Evolutionary conservation across 2,113 vertebrate species (phyloP), one percentile per base, ranked within the genome.

Genomic region (Mixornis gularis): DNA sequence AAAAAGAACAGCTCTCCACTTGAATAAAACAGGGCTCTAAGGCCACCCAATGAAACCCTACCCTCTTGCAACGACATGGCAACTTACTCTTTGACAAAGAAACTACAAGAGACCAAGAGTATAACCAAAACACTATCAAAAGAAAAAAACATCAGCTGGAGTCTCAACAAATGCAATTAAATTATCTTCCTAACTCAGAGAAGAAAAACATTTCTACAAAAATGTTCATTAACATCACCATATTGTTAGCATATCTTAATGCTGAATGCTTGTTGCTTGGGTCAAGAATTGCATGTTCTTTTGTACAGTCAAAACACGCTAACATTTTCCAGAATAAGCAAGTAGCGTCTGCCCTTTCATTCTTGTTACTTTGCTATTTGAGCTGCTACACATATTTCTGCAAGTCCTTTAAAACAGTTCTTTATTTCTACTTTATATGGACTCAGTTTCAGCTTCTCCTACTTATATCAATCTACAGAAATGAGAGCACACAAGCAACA

Each of bases 211-310:
- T 27, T 81, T 63, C 43, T 72, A 68, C 29, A 10, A 34, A 70
- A 93, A 52, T 16, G 8, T 40, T 85, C 69, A 56, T 48, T 30
- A 72, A 13, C 14, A 14, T 12, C 3, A 72, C 21, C 17, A 30
- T 19, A 88, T 22, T 52, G 7, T 85, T 82, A 81, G 27, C 30
- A 44, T 71, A 82, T 40, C 81, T 91, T 59, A 85, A 85, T 49
- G n/a, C 27, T 82, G n/a, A 91, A 79, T 1, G 15, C 15, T 60
- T 77, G 32, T 20, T 87, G 49, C 40, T 64, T 68, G 29, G 25
- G 58, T 90, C 70, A 87, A 90, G 82, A 92, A 88, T 18, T 79
- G 49, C 19, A 72, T 65, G 82, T 85, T 87, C 94, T 79, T 93
- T 77, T 36, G 36, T n/a, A 53, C 36, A 92, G 89, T 38, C 91